Conservation (phyloP, 2,797 vertebrate species). For the Sandelia bainsii region DNA sequence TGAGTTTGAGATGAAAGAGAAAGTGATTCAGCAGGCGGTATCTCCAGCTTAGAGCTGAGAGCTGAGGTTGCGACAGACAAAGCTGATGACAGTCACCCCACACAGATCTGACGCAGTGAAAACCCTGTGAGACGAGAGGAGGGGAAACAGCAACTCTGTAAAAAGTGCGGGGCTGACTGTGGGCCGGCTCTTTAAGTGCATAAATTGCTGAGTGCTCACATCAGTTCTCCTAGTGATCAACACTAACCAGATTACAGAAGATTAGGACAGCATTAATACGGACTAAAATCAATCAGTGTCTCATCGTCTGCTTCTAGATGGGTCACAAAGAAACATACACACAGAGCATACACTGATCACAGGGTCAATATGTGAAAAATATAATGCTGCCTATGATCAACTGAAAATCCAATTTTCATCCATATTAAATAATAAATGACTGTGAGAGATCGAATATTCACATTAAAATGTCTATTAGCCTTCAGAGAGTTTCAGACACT, state of each 20-base stretch:
- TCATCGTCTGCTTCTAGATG: constrained; percentile 15
- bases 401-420: no score
- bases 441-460: no score
- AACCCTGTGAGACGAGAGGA: constrained; percentile 11
- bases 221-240: constrained; percentile 65
- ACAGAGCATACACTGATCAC: background rate
- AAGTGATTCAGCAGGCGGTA: constrained; percentile 19
- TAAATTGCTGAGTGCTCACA: constrained; percentile 62
- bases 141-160: constrained; percentile 14
- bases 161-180: constrained; percentile 22
- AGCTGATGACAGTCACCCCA: constrained; percentile 9
- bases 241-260: constrained; percentile 67
- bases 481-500: no score
- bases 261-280: constrained; percentile 57
- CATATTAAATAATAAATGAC: no score
- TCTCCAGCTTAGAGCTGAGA: constrained; percentile 29
- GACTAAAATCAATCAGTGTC: constrained; percentile 56
- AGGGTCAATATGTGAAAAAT: no score
- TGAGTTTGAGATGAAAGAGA: constrained; percentile 30
- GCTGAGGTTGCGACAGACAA: constrained; percentile 20
- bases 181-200: constrained; percentile 34
- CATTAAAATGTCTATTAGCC: no score
- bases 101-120: constrained; percentile 17
- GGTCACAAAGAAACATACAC: constrained; percentile 30
- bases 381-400: no score